Percentiles rank a stretch among this genome's conserved stretches.
phyloP scores from a whole-genome alignment of 1,140 invertebrate genomes.

The Conus betulinus region DNA sequence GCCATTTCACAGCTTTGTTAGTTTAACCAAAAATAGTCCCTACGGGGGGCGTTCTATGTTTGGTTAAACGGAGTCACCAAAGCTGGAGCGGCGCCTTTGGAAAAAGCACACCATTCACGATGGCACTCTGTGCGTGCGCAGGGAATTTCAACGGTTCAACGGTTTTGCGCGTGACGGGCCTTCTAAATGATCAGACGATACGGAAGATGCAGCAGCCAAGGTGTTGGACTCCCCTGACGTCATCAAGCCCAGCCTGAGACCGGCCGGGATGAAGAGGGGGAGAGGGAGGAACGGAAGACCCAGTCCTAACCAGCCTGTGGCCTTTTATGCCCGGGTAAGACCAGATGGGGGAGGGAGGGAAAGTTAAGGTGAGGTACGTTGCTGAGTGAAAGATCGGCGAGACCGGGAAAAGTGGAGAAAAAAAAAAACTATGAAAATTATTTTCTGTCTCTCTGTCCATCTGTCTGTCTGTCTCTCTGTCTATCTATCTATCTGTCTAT shows the following conservation, averaged over 20 bases:
- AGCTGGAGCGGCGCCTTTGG: too few species aligned
- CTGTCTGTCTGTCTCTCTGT: too few species aligned
- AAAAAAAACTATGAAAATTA: too few species aligned
- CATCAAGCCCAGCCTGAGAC: conserved; percentile 31
- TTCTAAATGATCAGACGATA: conserved; percentile 44
- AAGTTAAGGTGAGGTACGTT: not conserved
- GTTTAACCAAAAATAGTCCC: too few species aligned
- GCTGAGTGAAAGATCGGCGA: not conserved
- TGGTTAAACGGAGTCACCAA: too few species aligned
- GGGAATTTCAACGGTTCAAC: conserved; percentile 59
- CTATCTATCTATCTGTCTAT: too few species aligned
- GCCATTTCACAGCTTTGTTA: too few species aligned
- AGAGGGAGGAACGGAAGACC: not conserved
- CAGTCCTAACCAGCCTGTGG: conserved; percentile 34
- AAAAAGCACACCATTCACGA: too few species aligned
- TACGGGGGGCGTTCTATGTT: too few species aligned
- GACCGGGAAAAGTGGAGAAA: not conserved
- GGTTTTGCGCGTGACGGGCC: conserved; percentile 50
- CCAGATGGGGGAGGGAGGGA: not conserved
- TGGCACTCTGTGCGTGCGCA: conserved; percentile 3
- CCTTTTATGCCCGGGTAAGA: conserved; percentile 36
- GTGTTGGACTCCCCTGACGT: conserved; percentile 60
- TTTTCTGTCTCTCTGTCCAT: too few species aligned
- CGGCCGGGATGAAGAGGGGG: not conserved
- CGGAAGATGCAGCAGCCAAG: conserved; percentile 53